These are phyloP conservation scores for Platyrinchus mystaceus DNA, from an alignment of 2,797 vertebrate genomes.

Conservation along the genomic window DNA sequence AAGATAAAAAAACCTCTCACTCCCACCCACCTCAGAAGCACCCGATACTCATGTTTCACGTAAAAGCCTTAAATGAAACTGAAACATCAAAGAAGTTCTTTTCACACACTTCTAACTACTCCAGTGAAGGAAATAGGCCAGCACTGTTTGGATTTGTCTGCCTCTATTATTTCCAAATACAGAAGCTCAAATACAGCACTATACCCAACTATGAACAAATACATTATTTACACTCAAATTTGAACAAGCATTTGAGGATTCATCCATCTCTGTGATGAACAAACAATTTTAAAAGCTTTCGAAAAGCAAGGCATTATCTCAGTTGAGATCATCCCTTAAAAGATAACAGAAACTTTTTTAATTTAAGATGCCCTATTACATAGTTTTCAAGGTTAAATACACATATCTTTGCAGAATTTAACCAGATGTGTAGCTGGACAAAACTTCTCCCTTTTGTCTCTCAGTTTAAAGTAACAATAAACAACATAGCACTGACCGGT, in stretches of 20 bases:
- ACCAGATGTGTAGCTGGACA: not conserved
- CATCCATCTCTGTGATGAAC: not conserved
- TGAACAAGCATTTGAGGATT: not conserved
- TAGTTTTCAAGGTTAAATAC: not conserved
- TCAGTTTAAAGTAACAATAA: not conserved
- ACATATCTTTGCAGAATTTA: not conserved
- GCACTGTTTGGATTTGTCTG: not conserved
- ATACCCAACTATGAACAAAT: not conserved
- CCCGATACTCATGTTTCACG: not conserved
- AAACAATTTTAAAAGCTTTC: not conserved
- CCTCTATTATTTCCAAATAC: not conserved
- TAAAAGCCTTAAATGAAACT: not conserved
- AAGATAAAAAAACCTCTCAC: not conserved
- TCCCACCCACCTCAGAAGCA: not conserved
- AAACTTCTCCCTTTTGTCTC: not conserved
- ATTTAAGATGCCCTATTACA: not conserved
- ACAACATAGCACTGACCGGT: not conserved
- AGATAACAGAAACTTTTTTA: not conserved
- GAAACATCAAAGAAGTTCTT: not conserved
- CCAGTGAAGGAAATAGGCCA: not conserved
- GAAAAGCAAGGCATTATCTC: not conserved
- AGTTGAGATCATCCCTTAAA: not conserved
- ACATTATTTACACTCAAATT: not conserved
- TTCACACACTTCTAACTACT: not conserved
- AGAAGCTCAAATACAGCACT: not conserved